Evolutionary conservation across 2,113 vertebrate species (phyloP).

Genomic region (Xiphophorus couchianus): DNA sequence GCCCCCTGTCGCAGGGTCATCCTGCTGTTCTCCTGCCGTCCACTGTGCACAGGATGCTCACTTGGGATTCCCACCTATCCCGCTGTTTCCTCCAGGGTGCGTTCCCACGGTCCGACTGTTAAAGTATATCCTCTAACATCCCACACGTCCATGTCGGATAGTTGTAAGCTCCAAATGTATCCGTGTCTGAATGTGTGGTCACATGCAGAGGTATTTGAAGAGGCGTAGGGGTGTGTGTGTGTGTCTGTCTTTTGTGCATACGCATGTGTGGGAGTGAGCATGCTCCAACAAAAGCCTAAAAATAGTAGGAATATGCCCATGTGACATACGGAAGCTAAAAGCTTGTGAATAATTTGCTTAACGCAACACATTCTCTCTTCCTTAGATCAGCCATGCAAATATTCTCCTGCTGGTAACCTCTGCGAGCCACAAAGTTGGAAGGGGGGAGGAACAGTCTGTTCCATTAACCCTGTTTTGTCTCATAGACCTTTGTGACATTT

Average conservation of each 20-base stretch:
- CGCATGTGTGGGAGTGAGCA: slow-evolving; percentile 55
- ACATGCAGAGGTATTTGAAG: slow-evolving; percentile 5
- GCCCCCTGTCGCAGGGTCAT: slow-evolving; percentile 12
- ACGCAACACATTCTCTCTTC: slow-evolving; percentile 61
- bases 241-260: slow-evolving; percentile 53
- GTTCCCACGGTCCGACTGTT: slow-evolving; percentile 48
- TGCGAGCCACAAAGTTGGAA: slow-evolving; percentile 33
- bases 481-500: not conserved
- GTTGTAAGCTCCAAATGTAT: slow-evolving; percentile 39
- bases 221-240: slow-evolving; percentile 21
- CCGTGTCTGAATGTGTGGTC: slow-evolving; percentile 21
- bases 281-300: slow-evolving; percentile 74
- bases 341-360: slow-evolving; percentile 79
- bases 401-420: slow-evolving; percentile 52
- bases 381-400: slow-evolving; percentile 53
- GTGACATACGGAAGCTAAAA: slow-evolving; percentile 80
- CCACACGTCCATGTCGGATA: slow-evolving; percentile 34
- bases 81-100: slow-evolving; percentile 41
- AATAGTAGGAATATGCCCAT: slow-evolving; percentile 73
- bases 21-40: slow-evolving; percentile 16
- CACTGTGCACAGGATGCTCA: slow-evolving; percentile 71
- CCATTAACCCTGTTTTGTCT: not conserved
- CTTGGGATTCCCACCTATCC: slow-evolving; percentile 55
- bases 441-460: slow-evolving; percentile 32
- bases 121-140: slow-evolving; percentile 26